Base-by-base conservation (phyloP, 2,888 invertebrate genomes). In the Disparrhopalites patrizii region DNA sequence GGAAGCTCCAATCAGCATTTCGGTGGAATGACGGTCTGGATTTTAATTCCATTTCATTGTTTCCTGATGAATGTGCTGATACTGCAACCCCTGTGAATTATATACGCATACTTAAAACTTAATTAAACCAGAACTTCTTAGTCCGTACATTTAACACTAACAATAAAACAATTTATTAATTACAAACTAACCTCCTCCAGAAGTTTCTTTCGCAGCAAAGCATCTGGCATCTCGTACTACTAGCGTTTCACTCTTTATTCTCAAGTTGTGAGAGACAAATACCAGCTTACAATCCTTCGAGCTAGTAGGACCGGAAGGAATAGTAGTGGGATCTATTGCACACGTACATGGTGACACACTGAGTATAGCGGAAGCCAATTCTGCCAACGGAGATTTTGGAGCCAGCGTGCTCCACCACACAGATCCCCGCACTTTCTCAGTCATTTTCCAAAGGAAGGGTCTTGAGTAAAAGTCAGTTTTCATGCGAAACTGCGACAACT, bases 371-470 rank as follows among this genome's bases (percentile, higher is more conserved):
- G 60, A 13, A 15, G 60, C 60, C 10, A 60, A 43, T 50, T 60
- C 50, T 20, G 60, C 60, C n/a, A 60, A 60, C 30, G 47, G 31
- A 30, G 50, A 50, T 18, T 60, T 60, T 18, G 40, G 40, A 4
- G 60, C 60, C 60, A 60, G 47, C n/a, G 60, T 60, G 8, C 20
- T 50, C 60, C 60, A 60, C 60, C 60, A 47, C 4, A 47, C 31
- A n/a, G 50, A 50, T 23, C 57, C 18, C 33, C 31, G 40, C 8
- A 60, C 47, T 20, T 60, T 60, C 30, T 60, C 50, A 1, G 60
- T 60, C 5, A 60, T 50, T 60, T 60, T 60, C 60, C 60, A 60
- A n/a, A 60, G 33, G 27, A 60, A 60, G 10, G 47, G 47, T 50
- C 50, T 60, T 8, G 50, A 27, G 23, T 60, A 60, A 50, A 60